Evolutionary conservation across 2,113 vertebrate genomes (phyloP), one percentile per base, ranked within the genome.

Genomic region (Ciconia maguari): DNA sequence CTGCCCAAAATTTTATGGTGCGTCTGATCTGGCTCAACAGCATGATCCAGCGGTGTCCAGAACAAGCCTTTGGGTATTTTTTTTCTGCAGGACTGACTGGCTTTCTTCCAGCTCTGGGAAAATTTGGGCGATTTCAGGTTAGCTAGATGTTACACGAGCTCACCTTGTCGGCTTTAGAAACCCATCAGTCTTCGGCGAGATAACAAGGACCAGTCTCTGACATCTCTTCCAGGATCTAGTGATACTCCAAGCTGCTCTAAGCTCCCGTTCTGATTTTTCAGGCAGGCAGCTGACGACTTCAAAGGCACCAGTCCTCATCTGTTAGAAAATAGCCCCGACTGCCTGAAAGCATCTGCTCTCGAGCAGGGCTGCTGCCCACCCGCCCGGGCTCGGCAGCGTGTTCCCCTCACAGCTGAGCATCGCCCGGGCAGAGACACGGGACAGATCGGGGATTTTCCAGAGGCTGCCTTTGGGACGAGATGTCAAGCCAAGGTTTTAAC

Each of bases 311-410:
- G 55, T 30, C 66, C 55, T 83, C 41, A 11, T 69, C 65, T 60
- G 75, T 22, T 20, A 19, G 54, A 55, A 42, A 15, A 62, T 30
- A 32, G 25, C 75, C 54, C 76, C 2, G 0, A 6, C 26, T n/a
- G 58, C 74, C 65, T 36, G 36, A n/a, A 32, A 54, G 81, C 48
- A n/a, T 21, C 55, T 70, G 61, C 15, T 74, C 54, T 24, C 1
- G 32, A 6, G 22, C 2, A 0, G 25, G 41, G 16, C 10, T 55
- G 64, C 65, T 26, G 38, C 69, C 27, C 21, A 8, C 54, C 26
- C 3, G 1, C 42, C 49, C 1, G 0, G 25, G 26, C 57, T 24
- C 9, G 0, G 12, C 32, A 16, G 12, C 13, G 5, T 13, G 10
- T 6, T 36, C 41, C 41, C 8, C 0, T 24, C 77, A 13, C 19